Conservation (phyloP, 2,797 vertebrate genomes). For the Buphagus erythrorhynchus region DNA sequence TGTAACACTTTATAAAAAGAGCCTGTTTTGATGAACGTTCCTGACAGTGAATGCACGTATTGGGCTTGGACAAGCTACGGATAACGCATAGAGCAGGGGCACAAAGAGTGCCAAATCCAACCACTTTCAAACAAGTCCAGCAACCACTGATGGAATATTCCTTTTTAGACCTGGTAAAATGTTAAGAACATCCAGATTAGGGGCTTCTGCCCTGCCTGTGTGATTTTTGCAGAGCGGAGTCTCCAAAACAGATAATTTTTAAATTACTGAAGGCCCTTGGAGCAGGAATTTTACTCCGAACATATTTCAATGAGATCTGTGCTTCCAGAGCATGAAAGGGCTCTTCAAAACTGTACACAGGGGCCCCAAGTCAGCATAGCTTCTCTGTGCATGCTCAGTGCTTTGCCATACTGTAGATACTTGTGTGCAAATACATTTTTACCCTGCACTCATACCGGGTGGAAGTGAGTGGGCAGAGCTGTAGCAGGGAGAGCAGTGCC, state of each 20-base stretch:
- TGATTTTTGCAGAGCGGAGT: background rate
- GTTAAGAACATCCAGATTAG: background rate
- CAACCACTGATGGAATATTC: background rate
- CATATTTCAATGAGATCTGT: background rate
- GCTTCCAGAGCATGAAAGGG: background rate
- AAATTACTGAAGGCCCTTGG: background rate
- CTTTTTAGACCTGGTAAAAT: background rate
- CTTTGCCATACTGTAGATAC: background rate
- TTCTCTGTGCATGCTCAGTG: background rate
- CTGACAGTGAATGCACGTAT: background rate
- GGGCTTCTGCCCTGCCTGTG: background rate
- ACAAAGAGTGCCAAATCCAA: background rate
- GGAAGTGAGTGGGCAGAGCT: background rate
- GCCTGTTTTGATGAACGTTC: conserved; percentile 4
- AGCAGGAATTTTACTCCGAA: background rate
- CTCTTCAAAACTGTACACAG: background rate
- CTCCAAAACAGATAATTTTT: background rate
- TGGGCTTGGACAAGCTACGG: conserved; percentile 7
- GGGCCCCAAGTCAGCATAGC: background rate
- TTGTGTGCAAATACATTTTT: background rate
- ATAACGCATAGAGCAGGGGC: background rate
- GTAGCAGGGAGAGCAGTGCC: rapidly evolving
- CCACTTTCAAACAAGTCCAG: conserved; percentile 9
- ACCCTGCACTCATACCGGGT: rapidly evolving
- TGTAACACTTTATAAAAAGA: conserved; percentile 32